A percentile compares a stretch with the other conserved stretches of the same genome.
Evolutionary conservation across 2,888 invertebrate species (phyloP).

Genomic region (Syrista parreyssii): DNA sequence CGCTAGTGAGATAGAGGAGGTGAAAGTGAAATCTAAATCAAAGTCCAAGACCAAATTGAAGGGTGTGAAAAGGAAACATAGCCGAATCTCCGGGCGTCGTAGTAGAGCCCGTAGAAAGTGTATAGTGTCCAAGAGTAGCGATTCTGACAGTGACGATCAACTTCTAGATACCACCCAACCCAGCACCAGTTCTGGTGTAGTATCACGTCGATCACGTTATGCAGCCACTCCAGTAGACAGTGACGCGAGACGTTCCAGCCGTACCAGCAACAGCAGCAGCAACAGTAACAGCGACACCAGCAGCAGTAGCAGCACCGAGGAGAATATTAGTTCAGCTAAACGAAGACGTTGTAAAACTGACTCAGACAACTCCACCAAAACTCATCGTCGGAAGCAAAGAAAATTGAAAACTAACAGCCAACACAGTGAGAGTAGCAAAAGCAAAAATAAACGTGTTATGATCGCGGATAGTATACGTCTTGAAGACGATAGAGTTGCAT

Average conservation of each 20-base stretch:
- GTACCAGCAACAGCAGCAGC: slow-evolving; percentile 40
- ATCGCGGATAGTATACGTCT: slow-evolving; percentile 29
- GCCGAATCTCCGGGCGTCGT: slow-evolving; percentile 31
- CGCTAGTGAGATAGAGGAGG: slow-evolving; percentile 17
- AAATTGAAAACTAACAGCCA: slow-evolving; percentile 37
- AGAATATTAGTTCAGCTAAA: slow-evolving; percentile 28
- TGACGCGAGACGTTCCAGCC: slow-evolving; percentile 38
- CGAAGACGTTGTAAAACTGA: slow-evolving; percentile 43
- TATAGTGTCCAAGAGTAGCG: slow-evolving; percentile 31
- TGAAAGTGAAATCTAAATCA: slow-evolving; percentile 37
- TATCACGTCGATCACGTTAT: slow-evolving; percentile 48
- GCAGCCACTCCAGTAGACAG: slow-evolving; percentile 32
- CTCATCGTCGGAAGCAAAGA: slow-evolving; percentile 34
- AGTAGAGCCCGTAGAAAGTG: slow-evolving; percentile 47
- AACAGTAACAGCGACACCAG: slow-evolving; percentile 4
- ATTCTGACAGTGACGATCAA: slow-evolving; percentile 44
- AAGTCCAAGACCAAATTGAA: slow-evolving; percentile 51
- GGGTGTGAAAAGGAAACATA: slow-evolving; percentile 51
- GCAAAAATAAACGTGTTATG: slow-evolving; percentile 38
- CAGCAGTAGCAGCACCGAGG: slow-evolving; percentile 21
- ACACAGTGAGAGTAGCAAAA: slow-evolving; percentile 27
- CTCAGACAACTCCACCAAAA: slow-evolving; percentile 39
- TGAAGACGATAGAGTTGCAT: slow-evolving; percentile 25
- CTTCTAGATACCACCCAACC: slow-evolving; percentile 55
- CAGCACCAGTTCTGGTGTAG: slow-evolving; percentile 60